Percentiles rank a stretch among this genome's conserved stretches.
Conservation (phyloP, 2,113 vertebrate genomes). For the Synodontis membranacea region DNA sequence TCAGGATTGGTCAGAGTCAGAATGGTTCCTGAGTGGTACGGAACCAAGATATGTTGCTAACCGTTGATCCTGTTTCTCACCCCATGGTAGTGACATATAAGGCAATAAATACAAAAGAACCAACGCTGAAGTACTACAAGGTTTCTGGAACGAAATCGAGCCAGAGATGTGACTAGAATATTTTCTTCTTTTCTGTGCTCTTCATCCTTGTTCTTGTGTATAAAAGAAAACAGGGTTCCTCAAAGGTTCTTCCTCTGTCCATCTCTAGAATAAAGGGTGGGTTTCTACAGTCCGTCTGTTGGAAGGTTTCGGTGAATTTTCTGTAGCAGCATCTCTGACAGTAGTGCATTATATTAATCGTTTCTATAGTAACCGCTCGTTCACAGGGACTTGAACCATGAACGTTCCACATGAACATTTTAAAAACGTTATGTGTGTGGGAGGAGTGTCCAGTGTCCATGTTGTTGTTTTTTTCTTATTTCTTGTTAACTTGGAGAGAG, state of each 20-base stretch:
- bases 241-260: not conserved
- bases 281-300: not conserved
- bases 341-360: not conserved
- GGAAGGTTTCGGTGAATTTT: not conserved
- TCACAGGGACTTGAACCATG: not conserved
- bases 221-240: not conserved
- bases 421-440: not conserved
- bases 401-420: not conserved
- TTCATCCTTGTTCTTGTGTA: not conserved
- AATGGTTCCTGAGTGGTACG: not conserved
- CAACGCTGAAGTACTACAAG: not conserved
- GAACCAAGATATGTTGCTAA: conserved; percentile 9
- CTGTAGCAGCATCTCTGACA: not conserved
- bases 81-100: not conserved
- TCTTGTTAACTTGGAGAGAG: too few relatives aligned
- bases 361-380: not conserved
- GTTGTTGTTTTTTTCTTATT: too few relatives aligned
- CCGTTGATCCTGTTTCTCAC: not conserved
- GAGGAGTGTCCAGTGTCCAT: not conserved
- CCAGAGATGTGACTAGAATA: not conserved
- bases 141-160: not conserved
- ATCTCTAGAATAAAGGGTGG: not conserved
- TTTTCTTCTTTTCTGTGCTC: not conserved
- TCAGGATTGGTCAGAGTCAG: not conserved
- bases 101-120: not conserved